These are phyloP conservation scores for Streptopelia turtur DNA, from an alignment of 2,797 vertebrate genomes.

Conservation along the genomic window DNA sequence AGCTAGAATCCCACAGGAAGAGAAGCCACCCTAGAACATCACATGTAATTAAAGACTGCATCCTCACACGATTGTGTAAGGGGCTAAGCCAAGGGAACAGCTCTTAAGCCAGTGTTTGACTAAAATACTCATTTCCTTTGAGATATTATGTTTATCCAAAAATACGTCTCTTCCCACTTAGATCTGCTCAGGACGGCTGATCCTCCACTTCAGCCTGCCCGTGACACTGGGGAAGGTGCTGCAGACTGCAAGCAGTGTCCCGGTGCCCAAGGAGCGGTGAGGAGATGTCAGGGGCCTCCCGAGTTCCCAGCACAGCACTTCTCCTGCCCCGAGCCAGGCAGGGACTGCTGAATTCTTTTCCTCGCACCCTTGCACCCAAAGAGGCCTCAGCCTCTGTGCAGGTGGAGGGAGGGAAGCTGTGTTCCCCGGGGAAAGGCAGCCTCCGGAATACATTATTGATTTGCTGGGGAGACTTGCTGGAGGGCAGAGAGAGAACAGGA, in stretches of 20 bases:
- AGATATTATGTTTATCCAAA: background rate
- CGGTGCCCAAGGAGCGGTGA: fast-evolving
- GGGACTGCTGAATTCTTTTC: background rate
- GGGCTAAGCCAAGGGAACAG: background rate
- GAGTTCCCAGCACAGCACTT: background rate
- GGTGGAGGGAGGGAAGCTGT: background rate
- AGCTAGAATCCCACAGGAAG: background rate
- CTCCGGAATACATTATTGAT: background rate
- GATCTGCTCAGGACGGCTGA: background rate
- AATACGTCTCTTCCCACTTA: background rate
- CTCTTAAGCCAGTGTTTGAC: background rate
- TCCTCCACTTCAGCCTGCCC: background rate
- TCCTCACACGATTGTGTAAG: background rate
- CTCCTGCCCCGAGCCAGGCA: background rate
- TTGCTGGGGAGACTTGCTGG: background rate
- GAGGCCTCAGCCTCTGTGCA: background rate
- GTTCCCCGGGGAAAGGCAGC: background rate
- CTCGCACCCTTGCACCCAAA: background rate
- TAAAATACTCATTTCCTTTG: background rate
- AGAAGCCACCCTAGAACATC: background rate
- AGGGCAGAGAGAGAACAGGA: background rate
- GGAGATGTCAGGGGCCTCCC: background rate
- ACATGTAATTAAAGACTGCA: background rate
- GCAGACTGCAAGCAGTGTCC: background rate
- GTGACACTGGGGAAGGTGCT: background rate